phyloP scores from a whole-genome alignment of 92 coral and sea anemone species.

The Scolanthus callimorphus region DNA sequence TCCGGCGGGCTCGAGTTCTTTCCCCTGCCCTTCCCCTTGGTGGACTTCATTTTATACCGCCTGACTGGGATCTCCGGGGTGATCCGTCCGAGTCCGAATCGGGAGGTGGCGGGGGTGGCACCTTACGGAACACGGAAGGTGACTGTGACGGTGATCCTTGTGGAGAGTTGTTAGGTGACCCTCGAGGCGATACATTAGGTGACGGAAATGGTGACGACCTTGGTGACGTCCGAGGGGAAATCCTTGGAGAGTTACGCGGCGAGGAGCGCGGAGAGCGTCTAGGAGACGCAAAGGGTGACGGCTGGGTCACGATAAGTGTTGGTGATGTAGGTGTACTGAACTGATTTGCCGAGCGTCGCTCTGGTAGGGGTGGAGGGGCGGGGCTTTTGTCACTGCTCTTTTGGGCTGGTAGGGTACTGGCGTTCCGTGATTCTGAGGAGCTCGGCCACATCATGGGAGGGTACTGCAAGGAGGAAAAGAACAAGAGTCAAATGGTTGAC shows the following conservation, averaged over 20 bases:
- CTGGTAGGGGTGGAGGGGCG: slow-evolving; percentile 95
- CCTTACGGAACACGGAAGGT: slow-evolving; percentile 58
- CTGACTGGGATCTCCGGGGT: slow-evolving; percentile 95
- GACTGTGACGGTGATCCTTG: slow-evolving; percentile 67
- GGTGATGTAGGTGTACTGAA: slow-evolving; percentile 87
- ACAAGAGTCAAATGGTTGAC: too few species aligned
- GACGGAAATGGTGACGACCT: slow-evolving; percentile 74
- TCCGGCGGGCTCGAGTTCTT: slow-evolving; percentile 17
- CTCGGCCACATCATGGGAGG: slow-evolving; percentile 36
- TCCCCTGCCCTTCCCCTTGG: slow-evolving; percentile 27
- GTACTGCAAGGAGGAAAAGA: slow-evolving; percentile 6
- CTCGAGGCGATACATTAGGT: slow-evolving; percentile 70
- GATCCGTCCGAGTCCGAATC: slow-evolving; percentile 65
- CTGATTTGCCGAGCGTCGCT: slow-evolving; percentile 54
- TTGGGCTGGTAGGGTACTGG: slow-evolving; percentile 2
- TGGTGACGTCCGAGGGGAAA: too few species aligned
- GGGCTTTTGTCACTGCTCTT: slow-evolving; percentile 4
- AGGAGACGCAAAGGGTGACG: slow-evolving; percentile 76
- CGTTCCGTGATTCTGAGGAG: slow-evolving; percentile 6
- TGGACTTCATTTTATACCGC: slow-evolving; percentile 42
- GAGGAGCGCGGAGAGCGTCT: slow-evolving; percentile 65
- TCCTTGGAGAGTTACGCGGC: slow-evolving; percentile 62
- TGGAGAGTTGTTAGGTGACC: slow-evolving; percentile 84
- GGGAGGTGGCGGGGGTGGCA: slow-evolving; percentile 67
- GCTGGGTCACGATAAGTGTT: slow-evolving; percentile 70